A percentile compares a stretch with the other conserved stretches of the same genome.
Evolutionary conservation across 2,113 vertebrate species (phyloP).

Genomic region (Psittacus erithacus): DNA sequence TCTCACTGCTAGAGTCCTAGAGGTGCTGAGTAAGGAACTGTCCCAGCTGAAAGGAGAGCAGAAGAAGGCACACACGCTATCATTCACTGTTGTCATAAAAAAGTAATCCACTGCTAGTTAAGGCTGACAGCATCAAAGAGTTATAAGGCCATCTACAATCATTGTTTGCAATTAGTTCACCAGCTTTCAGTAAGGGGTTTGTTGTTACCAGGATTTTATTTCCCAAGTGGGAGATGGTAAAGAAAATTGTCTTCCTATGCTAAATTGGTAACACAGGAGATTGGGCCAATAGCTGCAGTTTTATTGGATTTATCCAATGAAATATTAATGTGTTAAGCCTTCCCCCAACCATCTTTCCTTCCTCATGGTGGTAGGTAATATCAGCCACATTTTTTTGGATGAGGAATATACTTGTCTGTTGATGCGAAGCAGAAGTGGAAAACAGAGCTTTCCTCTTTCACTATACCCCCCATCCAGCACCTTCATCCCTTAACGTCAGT

Average conservation of each 20-base stretch:
- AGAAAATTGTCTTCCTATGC: not conserved
- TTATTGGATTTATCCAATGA: not conserved
- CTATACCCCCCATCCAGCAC: not conserved
- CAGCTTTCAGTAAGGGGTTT: not conserved
- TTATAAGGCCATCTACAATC: not conserved
- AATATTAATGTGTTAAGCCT: not conserved
- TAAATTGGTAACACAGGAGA: not conserved
- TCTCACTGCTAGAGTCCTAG: not conserved
- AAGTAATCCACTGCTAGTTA: not conserved
- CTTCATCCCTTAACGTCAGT: not conserved
- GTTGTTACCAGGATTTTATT: not conserved
- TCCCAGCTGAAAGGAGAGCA: slow-evolving; percentile 2
- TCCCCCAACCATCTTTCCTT: not conserved
- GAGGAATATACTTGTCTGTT: not conserved
- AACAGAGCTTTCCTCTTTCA: not conserved
- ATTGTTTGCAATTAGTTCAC: not conserved
- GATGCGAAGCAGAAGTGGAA: not conserved
- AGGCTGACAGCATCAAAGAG: not conserved
- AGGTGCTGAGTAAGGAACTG: not conserved
- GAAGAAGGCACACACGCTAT: not conserved
- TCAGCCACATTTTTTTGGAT: not conserved
- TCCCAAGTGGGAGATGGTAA: not conserved
- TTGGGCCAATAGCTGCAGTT: not conserved
- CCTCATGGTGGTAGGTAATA: not conserved
- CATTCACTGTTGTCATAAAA: not conserved